Evolutionary conservation across 2,797 vertebrate genomes (phyloP), one percentile per base, ranked within the genome.

Genomic region (Octomys mimax): DNA sequence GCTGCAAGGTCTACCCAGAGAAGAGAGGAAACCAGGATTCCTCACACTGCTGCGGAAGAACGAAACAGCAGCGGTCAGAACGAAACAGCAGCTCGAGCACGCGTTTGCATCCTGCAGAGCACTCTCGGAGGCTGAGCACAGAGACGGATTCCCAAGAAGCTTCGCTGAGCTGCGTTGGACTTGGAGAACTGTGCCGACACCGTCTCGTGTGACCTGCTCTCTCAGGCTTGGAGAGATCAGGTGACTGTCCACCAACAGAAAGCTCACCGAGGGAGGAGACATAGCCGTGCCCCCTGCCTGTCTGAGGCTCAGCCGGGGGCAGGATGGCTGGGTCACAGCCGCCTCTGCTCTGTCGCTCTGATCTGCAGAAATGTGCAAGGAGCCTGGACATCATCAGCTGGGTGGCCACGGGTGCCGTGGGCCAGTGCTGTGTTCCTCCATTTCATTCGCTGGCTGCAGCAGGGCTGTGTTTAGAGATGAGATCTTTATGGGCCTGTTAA

Each of bases 271-370:
- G 2, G 42, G 49, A 10, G 31, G 61, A 91, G 36, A 54, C 70
- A 1, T 2, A 42, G 11, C 3, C 31, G 46, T 36, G 11, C 49
- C 62, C n/a, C 16, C 5, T 2, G 4, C 5, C 4, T 49, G 57
- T 22, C 22, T 24, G 19, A 71, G 84, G 64, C 22, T 52, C 8
- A 5, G 13, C 49, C 24, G n/a, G 14, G 49, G 4, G 28, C 24
- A 11, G 59, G 24, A 21, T 0, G 3, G 46, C 21, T 42, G 59
- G 59, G 49, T 22, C 77, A 46, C 3, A 39, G 13, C 1, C 0
- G 0, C 6, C 42, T 49, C 6, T 24, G n/a, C 36, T 61, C 78
- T 31, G 2, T 1, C 0, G 3, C 24, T 49, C 46, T 86, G 66
- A 81, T 61, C 18, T 14, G 21, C 33, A 36, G 19, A 46, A 14